These are phyloP conservation scores for Hippoglossus stenolepis DNA, from an alignment of 2,113 vertebrate species.

Conservation along the genomic window DNA sequence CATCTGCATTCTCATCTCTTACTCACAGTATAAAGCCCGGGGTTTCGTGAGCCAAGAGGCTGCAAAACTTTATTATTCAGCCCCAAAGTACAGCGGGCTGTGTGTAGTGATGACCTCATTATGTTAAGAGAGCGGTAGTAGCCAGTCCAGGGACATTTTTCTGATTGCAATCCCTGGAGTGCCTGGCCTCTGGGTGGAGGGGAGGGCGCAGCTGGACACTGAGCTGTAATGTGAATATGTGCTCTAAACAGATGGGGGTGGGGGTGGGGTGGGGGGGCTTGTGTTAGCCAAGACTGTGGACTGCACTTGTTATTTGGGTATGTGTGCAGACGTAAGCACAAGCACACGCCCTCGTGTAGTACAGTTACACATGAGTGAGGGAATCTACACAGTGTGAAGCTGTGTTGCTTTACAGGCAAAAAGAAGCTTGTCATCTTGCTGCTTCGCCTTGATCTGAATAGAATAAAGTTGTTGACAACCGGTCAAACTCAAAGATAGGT, in stretches of 20 bases:
- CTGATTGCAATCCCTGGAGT: constrained; percentile 51
- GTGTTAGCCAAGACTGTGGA: too few relatives aligned
- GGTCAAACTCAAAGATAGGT: constrained; percentile 40
- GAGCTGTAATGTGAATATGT: too few relatives aligned
- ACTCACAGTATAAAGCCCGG: constrained; percentile 33
- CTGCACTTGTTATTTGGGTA: too few relatives aligned
- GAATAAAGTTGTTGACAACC: constrained; percentile 44
- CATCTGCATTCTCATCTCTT: constrained; percentile 44
- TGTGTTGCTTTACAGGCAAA: constrained; percentile 15
- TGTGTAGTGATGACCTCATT: constrained; percentile 61
- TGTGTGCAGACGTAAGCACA: not conserved
- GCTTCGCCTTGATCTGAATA: constrained; percentile 40
- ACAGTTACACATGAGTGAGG: constrained; percentile 1
- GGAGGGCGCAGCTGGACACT: constrained; percentile 55
- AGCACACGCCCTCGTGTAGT: not conserved
- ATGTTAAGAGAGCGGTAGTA: constrained; percentile 41
- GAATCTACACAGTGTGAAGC: constrained; percentile 10
- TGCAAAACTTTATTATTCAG: constrained; percentile 49
- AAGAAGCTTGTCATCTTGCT: constrained; percentile 8
- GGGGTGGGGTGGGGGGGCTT: too few relatives aligned
- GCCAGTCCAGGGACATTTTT: constrained; percentile 44
- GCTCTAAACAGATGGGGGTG: too few relatives aligned
- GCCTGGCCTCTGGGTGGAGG: constrained; percentile 29
- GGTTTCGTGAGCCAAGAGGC: constrained; percentile 43
- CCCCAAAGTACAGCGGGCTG: constrained; percentile 42